These are phyloP conservation scores for Melanaphis sacchari DNA, from an alignment of 1,140 invertebrate genomes.

Conservation along the genomic window DNA sequence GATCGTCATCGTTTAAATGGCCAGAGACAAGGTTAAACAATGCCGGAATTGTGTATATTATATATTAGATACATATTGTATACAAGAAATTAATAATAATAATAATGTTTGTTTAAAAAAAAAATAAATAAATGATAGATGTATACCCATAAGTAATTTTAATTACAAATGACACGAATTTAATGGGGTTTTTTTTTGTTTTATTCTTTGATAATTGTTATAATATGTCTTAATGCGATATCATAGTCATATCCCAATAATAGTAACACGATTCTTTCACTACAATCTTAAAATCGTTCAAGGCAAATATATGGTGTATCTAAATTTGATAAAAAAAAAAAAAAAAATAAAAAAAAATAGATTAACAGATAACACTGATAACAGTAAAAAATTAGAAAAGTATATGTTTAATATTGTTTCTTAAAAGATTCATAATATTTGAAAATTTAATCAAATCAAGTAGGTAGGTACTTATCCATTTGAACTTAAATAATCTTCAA, in stretches of 20 bases:
- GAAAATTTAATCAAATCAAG: too few relatives aligned
- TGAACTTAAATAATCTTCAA: too few relatives aligned
- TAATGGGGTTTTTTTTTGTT: not conserved
- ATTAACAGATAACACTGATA: not conserved
- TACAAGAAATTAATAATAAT: not conserved
- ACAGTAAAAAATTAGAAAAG: not conserved
- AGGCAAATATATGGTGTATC: not conserved
- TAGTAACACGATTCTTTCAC: not conserved
- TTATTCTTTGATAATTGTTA: not conserved
- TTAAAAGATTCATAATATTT: too few relatives aligned
- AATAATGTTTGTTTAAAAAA: not conserved
- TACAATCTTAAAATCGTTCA: not conserved
- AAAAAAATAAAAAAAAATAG: not conserved
- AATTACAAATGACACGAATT: not conserved
- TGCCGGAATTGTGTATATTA: not conserved
- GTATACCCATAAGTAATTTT: not conserved
- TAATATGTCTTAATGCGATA: not conserved
- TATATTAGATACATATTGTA: not conserved
- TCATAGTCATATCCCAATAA: not conserved
- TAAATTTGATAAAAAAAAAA: not conserved
- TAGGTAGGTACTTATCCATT: too few relatives aligned
- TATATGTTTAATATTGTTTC: not conserved
- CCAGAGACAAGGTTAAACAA: not conserved
- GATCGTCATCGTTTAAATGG: not conserved
- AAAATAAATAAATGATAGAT: constrained; percentile 2